Evolutionary conservation across 2,113 vertebrate genomes (phyloP).

Genomic region (Thinocorus orbignyianus): DNA sequence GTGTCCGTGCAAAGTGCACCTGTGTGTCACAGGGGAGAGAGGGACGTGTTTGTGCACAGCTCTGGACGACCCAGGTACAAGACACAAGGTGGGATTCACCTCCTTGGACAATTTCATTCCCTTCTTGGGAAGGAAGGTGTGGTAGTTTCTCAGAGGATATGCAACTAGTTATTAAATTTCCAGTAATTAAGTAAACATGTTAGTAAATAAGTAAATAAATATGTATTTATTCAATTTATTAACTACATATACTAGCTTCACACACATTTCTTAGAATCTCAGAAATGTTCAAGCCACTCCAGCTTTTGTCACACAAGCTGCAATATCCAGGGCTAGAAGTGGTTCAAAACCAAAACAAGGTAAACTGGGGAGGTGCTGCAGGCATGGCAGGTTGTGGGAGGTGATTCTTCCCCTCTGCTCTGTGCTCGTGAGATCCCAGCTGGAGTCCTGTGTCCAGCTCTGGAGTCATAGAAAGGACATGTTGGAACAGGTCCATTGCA

Average conservation of each 20-base stretch:
- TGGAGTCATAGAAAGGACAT: too few relatives aligned
- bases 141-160: background rate
- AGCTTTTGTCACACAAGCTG: background rate
- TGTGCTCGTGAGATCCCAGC: too few relatives aligned
- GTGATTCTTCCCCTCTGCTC: too few relatives aligned
- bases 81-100: background rate
- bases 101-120: background rate
- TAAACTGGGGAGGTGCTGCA: background rate
- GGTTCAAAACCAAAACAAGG: background rate
- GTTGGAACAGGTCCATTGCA: too few relatives aligned
- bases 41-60: rapidly evolving
- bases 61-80: background rate
- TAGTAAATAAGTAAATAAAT: background rate
- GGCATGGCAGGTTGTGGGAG: too few relatives aligned
- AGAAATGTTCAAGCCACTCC: background rate
- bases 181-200: background rate
- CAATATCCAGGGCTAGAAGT: background rate
- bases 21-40: rapidly evolving
- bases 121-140: background rate
- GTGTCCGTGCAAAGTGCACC: background rate
- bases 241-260: background rate
- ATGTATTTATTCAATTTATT: background rate
- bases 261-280: background rate
- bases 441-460: too few relatives aligned
- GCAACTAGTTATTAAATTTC: background rate